Conservation (phyloP, 2,113 vertebrate species). For the Tragelaphus strepsiceros region DNA sequence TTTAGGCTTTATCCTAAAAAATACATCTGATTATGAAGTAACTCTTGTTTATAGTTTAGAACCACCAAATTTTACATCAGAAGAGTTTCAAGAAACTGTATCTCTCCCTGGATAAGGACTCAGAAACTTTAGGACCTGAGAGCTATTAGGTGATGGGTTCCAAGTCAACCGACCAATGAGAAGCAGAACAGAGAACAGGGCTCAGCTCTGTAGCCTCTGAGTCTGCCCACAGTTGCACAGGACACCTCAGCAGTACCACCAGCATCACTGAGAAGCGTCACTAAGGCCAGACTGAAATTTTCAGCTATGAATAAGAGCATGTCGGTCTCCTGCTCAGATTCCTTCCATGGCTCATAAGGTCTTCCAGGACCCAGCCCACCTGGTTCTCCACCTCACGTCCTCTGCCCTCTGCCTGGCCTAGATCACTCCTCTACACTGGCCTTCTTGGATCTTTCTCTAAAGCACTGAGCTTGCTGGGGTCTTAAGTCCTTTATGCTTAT, state of each 20-base stretch:
- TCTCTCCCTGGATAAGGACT: neutral
- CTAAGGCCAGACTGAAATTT: neutral
- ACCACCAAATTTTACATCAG: neutral
- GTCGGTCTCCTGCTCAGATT: neutral
- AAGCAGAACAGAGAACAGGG: neutral
- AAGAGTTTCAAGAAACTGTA: neutral
- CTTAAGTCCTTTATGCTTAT: neutral
- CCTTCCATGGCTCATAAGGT: neutral
- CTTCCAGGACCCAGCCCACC: too few relatives aligned
- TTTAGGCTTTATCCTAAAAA: neutral
- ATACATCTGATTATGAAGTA: neutral
- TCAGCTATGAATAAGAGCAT: neutral
- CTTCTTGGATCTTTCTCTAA: neutral
- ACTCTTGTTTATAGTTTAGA: neutral
- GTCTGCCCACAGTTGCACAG: rapidly evolving
- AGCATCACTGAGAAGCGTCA: neutral
- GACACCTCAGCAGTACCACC: neutral
- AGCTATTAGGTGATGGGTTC: neutral
- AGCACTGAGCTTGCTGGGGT: neutral
- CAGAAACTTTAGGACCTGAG: neutral
- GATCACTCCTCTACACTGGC: neutral
- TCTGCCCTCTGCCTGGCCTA: neutral
- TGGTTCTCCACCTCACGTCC: neutral
- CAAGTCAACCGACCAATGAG: neutral
- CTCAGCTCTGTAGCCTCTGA: neutral